Base-by-base conservation (phyloP, 37 sponge, comb jelly and placozoan genomes). In the Aphrocallistes beatrix region DNA sequence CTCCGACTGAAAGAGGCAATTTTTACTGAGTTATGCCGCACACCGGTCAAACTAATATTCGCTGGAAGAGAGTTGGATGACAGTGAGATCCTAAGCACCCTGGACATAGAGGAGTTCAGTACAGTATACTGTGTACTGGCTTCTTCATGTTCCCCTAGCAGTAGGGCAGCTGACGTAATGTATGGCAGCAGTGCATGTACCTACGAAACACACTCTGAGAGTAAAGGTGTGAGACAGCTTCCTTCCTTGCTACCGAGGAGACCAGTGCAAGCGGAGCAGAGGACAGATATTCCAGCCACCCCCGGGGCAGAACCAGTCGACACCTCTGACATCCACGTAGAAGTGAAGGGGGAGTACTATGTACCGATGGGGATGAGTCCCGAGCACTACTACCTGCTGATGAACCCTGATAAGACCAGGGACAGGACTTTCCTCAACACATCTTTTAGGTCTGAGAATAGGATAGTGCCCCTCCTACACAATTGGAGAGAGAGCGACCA, bases 71-170 rank as follows among this genome's bases (percentile, higher is more conserved):
- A 19, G 8, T 25, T 60, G 25, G 8, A 60, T 13, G n/a, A 60
- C 34, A 60, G n/a, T 32, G 3, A 6, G 3, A 60, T 25, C 10
- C 34, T 60, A 28, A 3, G 21, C 10, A 30, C 10, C 34, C n/a
- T 60, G n/a, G 1, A 3, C 21, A 60, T 60, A 6, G n/a, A 25
- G 6, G 75, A 60, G n/a, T 60, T 60, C 75, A 60, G 75, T 60
- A 60, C 75, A 19, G 25, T 60, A 30, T 60, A 60, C n/a, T 60
- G 75, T 60, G 75, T 60, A 30, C 75, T 60, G 75, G 75, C 75
- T 60, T 25, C 75, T 60, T n/a, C n/a, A n/a, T n/a, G n/a, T n/a
- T n/a, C n/a, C n/a, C n/a, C n/a, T n/a, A n/a, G n/a, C n/a, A n/a
- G n/a, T n/a, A n/a, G n/a, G n/a, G n/a, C n/a, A n/a, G n/a, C n/a